phyloP scores from a whole-genome alignment of 2,797 vertebrate genomes.

The Melanotaenia nigrans region DNA sequence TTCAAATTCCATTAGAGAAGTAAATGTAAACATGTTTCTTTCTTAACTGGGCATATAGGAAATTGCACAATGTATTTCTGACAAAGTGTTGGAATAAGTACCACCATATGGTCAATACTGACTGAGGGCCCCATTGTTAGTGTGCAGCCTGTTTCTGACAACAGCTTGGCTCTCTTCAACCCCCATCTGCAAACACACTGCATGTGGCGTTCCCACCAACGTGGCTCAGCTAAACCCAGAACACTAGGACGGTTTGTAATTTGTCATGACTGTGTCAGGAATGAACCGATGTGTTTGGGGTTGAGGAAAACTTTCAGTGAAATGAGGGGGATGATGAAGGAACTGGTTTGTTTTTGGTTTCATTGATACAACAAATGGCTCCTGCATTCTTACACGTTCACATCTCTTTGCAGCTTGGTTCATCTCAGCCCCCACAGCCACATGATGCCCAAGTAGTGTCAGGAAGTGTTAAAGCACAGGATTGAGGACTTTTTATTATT shows the following conservation, averaged over 20 bases:
- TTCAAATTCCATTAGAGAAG: constrained; percentile 76
- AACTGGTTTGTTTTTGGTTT: constrained; percentile 61
- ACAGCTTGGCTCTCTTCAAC: constrained; percentile 66
- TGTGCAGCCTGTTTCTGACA: constrained; percentile 60
- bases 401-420: constrained; percentile 37
- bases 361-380: constrained; percentile 47
- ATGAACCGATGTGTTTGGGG: constrained; percentile 69
- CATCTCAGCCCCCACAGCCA: constrained; percentile 28
- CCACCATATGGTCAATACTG: constrained; percentile 79
- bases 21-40: constrained; percentile 78
- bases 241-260: constrained; percentile 65
- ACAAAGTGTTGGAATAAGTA: constrained; percentile 74
- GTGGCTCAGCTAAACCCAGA: constrained; percentile 23
- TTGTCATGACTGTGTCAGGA: constrained; percentile 64
- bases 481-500: background rate
- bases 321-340: constrained; percentile 25
- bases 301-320: constrained; percentile 58
- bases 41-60: constrained; percentile 70
- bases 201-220: constrained; percentile 45
- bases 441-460: background rate
- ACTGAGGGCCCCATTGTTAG: constrained; percentile 46
- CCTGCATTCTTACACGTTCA: constrained; percentile 24
- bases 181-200: constrained; percentile 60
- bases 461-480: constrained; percentile 2
- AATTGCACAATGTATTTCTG: constrained; percentile 74